phyloP scores from a whole-genome alignment of 2,797 vertebrate genomes.

The Enteromius mattozi region DNA sequence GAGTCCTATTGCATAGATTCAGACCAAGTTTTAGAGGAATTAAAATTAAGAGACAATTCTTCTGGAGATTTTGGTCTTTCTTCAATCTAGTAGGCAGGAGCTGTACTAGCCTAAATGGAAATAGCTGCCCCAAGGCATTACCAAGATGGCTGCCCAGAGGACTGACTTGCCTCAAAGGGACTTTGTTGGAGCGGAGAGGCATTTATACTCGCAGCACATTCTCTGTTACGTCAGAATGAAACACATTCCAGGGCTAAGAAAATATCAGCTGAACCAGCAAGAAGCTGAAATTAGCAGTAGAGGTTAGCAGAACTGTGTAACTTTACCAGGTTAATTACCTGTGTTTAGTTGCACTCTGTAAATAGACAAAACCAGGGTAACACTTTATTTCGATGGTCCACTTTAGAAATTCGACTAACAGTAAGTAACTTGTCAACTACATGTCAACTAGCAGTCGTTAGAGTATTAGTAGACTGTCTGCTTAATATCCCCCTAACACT shows the following conservation, averaged over 20 bases:
- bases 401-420: too few species aligned
- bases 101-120: not conserved
- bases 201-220: not conserved
- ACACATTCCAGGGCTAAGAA: not conserved
- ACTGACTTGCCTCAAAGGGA: slow-evolving; percentile 4
- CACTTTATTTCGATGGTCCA: too few species aligned
- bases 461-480: too few species aligned
- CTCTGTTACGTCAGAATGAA: not conserved
- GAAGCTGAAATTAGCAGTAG: not conserved
- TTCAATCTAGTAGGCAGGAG: not conserved
- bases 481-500: too few species aligned
- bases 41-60: not conserved
- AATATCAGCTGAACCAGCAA: slow-evolving; percentile 9
- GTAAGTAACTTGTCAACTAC: too few species aligned
- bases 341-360: not conserved
- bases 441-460: too few species aligned
- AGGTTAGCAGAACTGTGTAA: not conserved
- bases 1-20: not conserved
- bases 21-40: not conserved
- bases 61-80: not conserved
- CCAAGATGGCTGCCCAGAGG: not conserved
- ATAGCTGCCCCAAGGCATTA: not conserved
- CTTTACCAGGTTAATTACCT: not conserved
- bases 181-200: not conserved
- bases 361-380: not conserved